phyloP scores from a whole-genome alignment of 2,888 invertebrate species.

The Magallana nippona region DNA sequence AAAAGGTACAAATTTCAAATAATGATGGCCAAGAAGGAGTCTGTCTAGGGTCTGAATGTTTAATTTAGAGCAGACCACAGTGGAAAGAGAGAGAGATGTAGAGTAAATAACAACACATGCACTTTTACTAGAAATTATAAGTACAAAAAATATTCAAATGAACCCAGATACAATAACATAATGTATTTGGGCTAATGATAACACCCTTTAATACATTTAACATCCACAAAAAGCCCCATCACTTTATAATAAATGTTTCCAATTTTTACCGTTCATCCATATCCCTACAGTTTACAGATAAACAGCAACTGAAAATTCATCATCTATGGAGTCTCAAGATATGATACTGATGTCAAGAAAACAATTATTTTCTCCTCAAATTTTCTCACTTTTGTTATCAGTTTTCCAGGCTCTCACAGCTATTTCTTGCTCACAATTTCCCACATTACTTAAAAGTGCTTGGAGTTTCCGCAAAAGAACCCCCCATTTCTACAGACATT shows the following conservation, averaged over 20 bases:
- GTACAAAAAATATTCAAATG: no score
- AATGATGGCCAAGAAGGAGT: not conserved
- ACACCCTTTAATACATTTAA: no score
- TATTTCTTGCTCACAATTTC: not conserved
- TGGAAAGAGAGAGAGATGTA: no score
- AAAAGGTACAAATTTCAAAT: not conserved
- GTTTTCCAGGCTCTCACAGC: not conserved
- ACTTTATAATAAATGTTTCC: not conserved
- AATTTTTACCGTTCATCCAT: not conserved
- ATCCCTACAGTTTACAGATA: not conserved
- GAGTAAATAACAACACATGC: not conserved
- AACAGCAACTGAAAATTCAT: not conserved
- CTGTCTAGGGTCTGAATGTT: no score
- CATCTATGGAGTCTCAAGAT: not conserved
- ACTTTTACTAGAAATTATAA: no score
- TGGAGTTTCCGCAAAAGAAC: not conserved
- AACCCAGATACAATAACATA: no score
- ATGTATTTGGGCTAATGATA: no score
- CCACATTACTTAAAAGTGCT: constrained; percentile 5
- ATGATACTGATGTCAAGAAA: constrained; percentile 16
- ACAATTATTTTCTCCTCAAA: constrained; percentile 1
- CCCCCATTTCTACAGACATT: not conserved
- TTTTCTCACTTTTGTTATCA: constrained; percentile 15
- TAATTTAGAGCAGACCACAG: no score
- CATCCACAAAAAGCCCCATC: not conserved